These are phyloP conservation scores for Astreopora myriophthalma DNA, from an alignment of 64 coral and sea anemone genomes.

Conservation along the genomic window DNA sequence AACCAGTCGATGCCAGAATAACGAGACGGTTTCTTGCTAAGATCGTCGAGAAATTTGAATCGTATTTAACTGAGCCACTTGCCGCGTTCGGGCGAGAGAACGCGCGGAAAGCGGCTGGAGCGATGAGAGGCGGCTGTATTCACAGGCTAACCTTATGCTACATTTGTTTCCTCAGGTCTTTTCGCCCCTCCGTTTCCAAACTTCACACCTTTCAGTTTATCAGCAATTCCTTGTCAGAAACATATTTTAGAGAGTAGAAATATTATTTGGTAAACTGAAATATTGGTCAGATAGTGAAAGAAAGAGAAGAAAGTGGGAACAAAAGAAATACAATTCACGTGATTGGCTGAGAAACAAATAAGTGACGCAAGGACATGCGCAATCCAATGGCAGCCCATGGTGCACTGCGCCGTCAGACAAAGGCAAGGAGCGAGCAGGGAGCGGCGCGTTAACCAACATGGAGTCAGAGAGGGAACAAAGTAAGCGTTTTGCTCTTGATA, in stretches of 20 bases:
- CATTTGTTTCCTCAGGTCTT: too few species aligned
- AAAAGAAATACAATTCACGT: not conserved
- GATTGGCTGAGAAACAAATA: not conserved
- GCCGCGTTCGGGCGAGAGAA: too few species aligned
- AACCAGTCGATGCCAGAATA: too few species aligned
- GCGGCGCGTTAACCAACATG: conserved; percentile 62
- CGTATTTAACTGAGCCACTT: too few species aligned
- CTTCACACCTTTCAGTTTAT: too few species aligned
- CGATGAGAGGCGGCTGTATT: too few species aligned
- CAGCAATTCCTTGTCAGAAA: too few species aligned
- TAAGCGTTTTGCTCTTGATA: conserved; percentile 66
- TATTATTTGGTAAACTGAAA: not conserved
- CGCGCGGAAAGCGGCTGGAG: too few species aligned
- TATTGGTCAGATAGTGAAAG: not conserved
- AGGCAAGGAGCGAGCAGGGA: conserved; percentile 39
- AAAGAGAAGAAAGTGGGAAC: conserved; percentile 5
- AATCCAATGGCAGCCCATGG: conserved; percentile 16
- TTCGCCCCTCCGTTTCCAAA: too few species aligned
- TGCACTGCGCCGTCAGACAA: conserved; percentile 45
- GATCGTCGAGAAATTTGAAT: too few species aligned
- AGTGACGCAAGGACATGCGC: conserved; percentile 2
- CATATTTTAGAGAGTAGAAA: not conserved
- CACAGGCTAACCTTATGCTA: too few species aligned
- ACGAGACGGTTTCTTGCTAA: too few species aligned
- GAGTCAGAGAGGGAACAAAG: conserved; percentile 66